Conservation (phyloP, 2,113 vertebrate genomes). For the Scophthalmus maximus region DNA sequence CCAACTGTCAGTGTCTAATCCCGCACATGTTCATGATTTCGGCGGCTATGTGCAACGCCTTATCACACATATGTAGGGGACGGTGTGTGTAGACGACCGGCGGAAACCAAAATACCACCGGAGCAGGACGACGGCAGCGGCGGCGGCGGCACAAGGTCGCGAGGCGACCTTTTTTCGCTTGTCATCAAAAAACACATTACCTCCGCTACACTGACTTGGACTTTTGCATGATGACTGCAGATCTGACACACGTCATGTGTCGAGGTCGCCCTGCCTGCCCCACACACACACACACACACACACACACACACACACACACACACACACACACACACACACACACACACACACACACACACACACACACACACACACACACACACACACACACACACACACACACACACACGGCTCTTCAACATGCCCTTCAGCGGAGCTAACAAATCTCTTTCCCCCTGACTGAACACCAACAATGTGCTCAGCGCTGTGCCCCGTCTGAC, state of each 20-base stretch:
- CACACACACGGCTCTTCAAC: slow-evolving; percentile 15
- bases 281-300: background rate
- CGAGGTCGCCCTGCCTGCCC: background rate
- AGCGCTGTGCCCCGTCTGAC: slow-evolving; percentile 54
- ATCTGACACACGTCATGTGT: slow-evolving; percentile 33
- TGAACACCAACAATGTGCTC: slow-evolving; percentile 60
- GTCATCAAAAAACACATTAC: slow-evolving; percentile 31
- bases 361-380: background rate
- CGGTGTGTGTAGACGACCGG: background rate
- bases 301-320: no score
- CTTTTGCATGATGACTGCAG: slow-evolving; percentile 7
- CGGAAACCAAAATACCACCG: background rate
- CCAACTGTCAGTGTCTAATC: no score
- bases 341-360: no score
- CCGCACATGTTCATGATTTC: no score
- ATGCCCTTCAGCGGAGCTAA: slow-evolving; percentile 39
- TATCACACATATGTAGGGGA: no score
- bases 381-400: background rate
- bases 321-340: no score
- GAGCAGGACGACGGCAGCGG: background rate
- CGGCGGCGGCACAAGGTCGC: background rate
- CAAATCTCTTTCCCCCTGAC: slow-evolving; percentile 70
- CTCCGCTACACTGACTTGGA: background rate
- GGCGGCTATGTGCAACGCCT: no score
- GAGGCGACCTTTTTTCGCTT: background rate